Evolutionary conservation across 2,888 invertebrate genomes (phyloP), one percentile per base, ranked within the genome.

Genomic region (Agrenia bidenticulata): DNA sequence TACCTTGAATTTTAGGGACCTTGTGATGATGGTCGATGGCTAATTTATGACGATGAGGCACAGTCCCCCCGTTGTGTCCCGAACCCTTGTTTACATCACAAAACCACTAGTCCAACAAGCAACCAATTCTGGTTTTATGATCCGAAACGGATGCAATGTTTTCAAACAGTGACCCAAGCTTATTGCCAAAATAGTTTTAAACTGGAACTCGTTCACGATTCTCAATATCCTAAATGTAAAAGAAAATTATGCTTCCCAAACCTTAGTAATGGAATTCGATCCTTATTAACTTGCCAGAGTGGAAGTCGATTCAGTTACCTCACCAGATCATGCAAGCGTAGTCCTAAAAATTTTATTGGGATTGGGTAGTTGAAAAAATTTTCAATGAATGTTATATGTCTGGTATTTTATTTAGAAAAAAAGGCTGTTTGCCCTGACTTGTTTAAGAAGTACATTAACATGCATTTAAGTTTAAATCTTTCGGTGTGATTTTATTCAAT

Each of bases 51-150:
- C 23, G 42, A 55, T n/a, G n/a, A 26, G 17, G 9, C 24, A 45
- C 4, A 32, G 11, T 4, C 32, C 4, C 32, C 32, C 0, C 21
- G 42, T 45, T 70, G 70, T 19, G 42, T 63, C 11, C 62, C 41
- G 0, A 70, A 70, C 42, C 65, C 62, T 7, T 70, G 63, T 26
- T 23, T 55, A 2, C 2, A 4, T 2, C 27, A 17, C 7, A 54
- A 54, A 15, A 5, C 17, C 4, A 23, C n/a, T 1, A 49, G 45
- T 15, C 45, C 49, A n/a, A 56, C 19, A 2, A 19, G 54, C 2
- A 23, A 57, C 23, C 58, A 61, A 59, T 70, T 68, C 45, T 68
- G 67, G 67, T 70, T 59, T 49, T 64, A 56, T 24, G 66, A 70
- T 45, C 62, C 66, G 1, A 1, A 23, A 2, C 17, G 61, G 26